A percentile compares a stretch with the other conserved stretches of the same genome.
phyloP scores from a whole-genome alignment of 2,797 vertebrate species.

The Epinephelus awoara region DNA sequence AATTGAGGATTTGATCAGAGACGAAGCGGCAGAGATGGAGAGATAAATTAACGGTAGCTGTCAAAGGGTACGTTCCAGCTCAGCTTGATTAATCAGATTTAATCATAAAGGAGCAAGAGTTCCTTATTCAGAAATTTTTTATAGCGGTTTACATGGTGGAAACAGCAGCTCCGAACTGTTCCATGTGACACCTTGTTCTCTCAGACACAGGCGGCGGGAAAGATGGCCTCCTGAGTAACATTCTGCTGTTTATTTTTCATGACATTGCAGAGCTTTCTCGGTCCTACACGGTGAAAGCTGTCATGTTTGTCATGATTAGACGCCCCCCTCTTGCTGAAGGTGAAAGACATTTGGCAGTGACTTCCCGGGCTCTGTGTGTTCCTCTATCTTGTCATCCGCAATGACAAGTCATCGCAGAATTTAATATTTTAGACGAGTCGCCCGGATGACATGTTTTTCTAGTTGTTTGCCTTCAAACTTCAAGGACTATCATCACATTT shows the following conservation, averaged over 20 bases:
- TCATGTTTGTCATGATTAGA: conserved; percentile 45
- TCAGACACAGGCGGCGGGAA: not conserved
- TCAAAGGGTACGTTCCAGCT: not conserved
- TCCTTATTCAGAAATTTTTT: not conserved
- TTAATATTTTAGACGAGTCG: conserved; percentile 46
- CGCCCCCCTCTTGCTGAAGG: conserved; percentile 14
- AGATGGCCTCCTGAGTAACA: not conserved
- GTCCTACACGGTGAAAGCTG: conserved; percentile 20
- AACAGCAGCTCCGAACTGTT: not conserved
- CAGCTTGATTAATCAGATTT: conserved; percentile 37
- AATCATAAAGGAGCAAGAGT: conserved; percentile 32
- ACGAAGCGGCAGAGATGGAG: conserved; percentile 23
- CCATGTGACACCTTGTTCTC: not conserved
- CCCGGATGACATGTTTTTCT: conserved; percentile 51
- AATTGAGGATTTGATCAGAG: conserved; percentile 52
- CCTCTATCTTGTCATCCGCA: conserved; percentile 36
- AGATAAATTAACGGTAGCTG: conserved; percentile 43
- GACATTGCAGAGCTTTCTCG: conserved; percentile 1
- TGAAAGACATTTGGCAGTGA: conserved; percentile 39
- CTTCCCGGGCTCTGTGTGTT: conserved; percentile 11
- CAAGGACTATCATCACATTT: conserved; percentile 28
- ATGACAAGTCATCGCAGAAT: conserved; percentile 30
- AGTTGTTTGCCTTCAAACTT: conserved; percentile 44
- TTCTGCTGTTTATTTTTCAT: conserved; percentile 17
- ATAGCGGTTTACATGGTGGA: not conserved